Percentiles rank a stretch among this genome's conserved stretches.
These are phyloP conservation scores for Drosophila nr. perissopoda DNA, from an alignment of 2,888 invertebrate genomes.

Conservation along the genomic window DNA sequence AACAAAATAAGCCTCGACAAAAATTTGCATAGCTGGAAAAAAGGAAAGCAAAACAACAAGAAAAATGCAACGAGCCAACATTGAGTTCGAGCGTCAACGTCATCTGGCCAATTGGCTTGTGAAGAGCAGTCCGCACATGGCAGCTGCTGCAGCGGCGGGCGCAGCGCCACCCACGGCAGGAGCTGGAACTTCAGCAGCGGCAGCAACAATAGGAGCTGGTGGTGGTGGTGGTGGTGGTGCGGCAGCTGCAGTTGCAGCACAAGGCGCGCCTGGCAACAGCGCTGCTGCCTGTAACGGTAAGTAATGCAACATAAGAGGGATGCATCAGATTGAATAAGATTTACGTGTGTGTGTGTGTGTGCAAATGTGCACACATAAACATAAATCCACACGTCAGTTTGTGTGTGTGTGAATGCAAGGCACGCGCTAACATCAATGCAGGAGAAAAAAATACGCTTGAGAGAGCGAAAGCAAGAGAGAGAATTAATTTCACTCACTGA, in stretches of 20 bases:
- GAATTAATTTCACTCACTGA: conserved; percentile 38
- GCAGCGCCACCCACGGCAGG: conserved; percentile 55
- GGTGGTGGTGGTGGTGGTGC: conserved; percentile 50
- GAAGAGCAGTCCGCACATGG: conserved; percentile 85
- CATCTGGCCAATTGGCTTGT: conserved; percentile 85
- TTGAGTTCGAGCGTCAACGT: conserved; percentile 85
- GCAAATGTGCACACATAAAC: conserved; percentile 7
- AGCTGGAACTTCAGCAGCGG: conserved; percentile 38
- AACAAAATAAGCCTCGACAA: conserved; percentile 3
- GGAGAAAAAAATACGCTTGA: conserved; percentile 4
- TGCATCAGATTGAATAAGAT: conserved; percentile 24
- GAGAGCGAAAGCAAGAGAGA: conserved; percentile 36
- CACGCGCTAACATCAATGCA: conserved; percentile 54
- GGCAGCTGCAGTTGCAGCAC: conserved; percentile 34
- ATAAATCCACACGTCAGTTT: not conserved
- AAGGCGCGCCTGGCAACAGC: conserved; percentile 67
- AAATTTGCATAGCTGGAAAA: conserved; percentile 16
- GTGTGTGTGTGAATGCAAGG: conserved; percentile 36
- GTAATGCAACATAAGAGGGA: conserved; percentile 41
- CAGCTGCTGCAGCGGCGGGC: conserved; percentile 77
- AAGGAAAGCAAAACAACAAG: conserved; percentile 59
- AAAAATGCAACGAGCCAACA: conserved; percentile 85
- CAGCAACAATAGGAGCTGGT: conserved; percentile 38
- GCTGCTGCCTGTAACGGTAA: conserved; percentile 77
- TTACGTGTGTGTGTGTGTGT: conserved; percentile 12